Evolutionary conservation across 2,888 invertebrate genomes (phyloP).

Genomic region (Aphelenchoides bicaudatus): DNA sequence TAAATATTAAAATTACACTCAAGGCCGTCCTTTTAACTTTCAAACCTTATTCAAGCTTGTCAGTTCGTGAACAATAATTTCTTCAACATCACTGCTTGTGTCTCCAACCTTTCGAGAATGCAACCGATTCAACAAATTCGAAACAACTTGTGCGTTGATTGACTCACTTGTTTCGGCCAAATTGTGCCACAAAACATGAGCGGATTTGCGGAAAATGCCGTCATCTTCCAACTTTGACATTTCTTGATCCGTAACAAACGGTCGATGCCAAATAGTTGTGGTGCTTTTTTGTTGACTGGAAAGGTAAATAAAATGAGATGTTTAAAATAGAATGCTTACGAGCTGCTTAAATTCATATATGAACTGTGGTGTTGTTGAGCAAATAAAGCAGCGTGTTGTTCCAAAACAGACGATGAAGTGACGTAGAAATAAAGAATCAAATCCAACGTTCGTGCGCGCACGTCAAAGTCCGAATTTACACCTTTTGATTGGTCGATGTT

Average conservation of each 20-base stretch:
- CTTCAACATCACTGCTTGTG: slow-evolving; percentile 62
- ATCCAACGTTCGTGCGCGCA: slow-evolving; percentile 44
- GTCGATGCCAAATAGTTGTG: slow-evolving; percentile 52
- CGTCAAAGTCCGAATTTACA: slow-evolving; percentile 35
- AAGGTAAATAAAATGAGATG: background rate
- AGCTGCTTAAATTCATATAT: background rate
- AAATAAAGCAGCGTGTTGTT: slow-evolving; percentile 30
- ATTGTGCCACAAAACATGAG: slow-evolving; percentile 28
- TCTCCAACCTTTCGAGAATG: slow-evolving; percentile 70
- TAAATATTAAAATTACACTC: slow-evolving; percentile 24
- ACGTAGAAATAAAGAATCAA: slow-evolving; percentile 47
- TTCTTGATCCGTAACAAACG: slow-evolving; percentile 39
- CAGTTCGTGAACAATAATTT: slow-evolving; percentile 47
- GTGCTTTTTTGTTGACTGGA: slow-evolving; percentile 33
- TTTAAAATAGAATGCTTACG: no score
- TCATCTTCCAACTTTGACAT: slow-evolving; percentile 31
- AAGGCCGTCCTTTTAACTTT: slow-evolving; percentile 10
- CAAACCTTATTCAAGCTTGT: slow-evolving; percentile 39
- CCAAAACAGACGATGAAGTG: slow-evolving; percentile 39
- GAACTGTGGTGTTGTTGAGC: background rate
- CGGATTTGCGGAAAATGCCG: slow-evolving; percentile 24
- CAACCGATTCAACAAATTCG: slow-evolving; percentile 74
- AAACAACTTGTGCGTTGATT: slow-evolving; percentile 53
- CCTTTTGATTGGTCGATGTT: background rate
- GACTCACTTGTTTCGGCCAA: slow-evolving; percentile 24